Evolutionary conservation across 2,888 invertebrate genomes (phyloP).

Genomic region (Agapostemon virescens): DNA sequence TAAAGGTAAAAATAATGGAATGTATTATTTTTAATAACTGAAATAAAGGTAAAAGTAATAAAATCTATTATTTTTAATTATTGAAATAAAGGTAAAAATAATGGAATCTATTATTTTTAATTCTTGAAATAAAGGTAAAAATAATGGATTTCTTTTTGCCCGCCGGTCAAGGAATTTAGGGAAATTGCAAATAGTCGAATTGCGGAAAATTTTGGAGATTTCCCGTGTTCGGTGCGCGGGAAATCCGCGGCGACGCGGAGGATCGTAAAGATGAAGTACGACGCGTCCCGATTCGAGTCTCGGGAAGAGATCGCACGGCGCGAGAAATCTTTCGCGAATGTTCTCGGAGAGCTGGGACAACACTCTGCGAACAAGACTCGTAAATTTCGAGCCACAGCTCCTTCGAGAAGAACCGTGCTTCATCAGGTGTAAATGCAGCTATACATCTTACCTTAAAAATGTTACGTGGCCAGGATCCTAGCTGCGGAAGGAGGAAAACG

Average conservation of each 20-base stretch:
- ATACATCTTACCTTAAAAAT: conserved; percentile 56
- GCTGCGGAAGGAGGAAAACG: neutral
- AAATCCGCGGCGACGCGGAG: neutral
- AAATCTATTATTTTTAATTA: too few relatives aligned
- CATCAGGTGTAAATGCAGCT: conserved; percentile 67
- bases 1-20: too few relatives aligned
- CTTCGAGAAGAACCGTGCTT: conserved; percentile 62
- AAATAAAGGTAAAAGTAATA: too few relatives aligned
- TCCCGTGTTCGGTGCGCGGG: neutral
- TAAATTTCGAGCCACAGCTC: conserved; percentile 67
- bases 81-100: too few relatives aligned
- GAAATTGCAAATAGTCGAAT: too few relatives aligned
- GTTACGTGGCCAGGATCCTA: conserved; percentile 25
- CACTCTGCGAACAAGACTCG: conserved; percentile 69
- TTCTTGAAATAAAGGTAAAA: too few relatives aligned
- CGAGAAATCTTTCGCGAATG: conserved; percentile 58
- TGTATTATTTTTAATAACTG: too few relatives aligned
- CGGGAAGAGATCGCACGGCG: conserved; percentile 13
- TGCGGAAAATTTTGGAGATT: neutral
- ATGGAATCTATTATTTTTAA: too few relatives aligned
- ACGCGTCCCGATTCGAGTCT: conserved; percentile 29
- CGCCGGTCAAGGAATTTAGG: too few relatives aligned
- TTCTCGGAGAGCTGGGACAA: conserved; percentile 48
- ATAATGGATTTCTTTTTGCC: too few relatives aligned
- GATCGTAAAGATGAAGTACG: conserved; percentile 29